These are phyloP conservation scores for Saxidomus purpurata DNA, from an alignment of 1,140 invertebrate genomes.

Conservation along the genomic window DNA sequence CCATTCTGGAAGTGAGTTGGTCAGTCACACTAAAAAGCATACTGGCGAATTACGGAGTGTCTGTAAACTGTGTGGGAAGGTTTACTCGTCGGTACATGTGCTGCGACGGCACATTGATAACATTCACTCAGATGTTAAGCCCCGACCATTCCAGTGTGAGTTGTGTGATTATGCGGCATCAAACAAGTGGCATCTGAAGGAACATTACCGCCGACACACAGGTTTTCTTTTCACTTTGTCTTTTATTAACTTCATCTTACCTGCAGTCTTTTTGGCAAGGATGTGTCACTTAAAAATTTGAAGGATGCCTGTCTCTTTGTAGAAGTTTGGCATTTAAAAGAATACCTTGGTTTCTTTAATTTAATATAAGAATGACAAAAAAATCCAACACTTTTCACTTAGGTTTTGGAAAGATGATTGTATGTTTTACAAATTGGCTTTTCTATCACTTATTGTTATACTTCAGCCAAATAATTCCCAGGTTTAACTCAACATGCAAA, in stretches of 20 bases:
- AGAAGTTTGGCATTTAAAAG: no score
- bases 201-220: slow-evolving; percentile 61
- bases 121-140: slow-evolving; percentile 42
- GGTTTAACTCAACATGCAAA: no score
- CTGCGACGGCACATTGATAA: slow-evolving; percentile 57
- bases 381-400: no score
- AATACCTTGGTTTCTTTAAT: no score
- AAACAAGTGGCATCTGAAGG: slow-evolving; percentile 66
- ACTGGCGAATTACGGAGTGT: slow-evolving; percentile 48
- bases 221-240: not conserved
- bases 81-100: slow-evolving; percentile 51
- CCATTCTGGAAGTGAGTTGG: slow-evolving; percentile 61
- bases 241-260: not conserved
- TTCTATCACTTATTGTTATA: no score
- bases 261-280: not conserved
- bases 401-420: no score
- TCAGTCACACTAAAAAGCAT: slow-evolving; percentile 50
- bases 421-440: no score
- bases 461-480: no score
- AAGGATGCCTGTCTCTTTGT: not conserved
- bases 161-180: slow-evolving; percentile 62
- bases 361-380: no score
- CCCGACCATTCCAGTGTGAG: slow-evolving; percentile 58
- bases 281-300: no score
- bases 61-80: slow-evolving; percentile 49